Evolutionary conservation across 2,888 invertebrate species (phyloP).

Genomic region (Argyresthia albistria): DNA sequence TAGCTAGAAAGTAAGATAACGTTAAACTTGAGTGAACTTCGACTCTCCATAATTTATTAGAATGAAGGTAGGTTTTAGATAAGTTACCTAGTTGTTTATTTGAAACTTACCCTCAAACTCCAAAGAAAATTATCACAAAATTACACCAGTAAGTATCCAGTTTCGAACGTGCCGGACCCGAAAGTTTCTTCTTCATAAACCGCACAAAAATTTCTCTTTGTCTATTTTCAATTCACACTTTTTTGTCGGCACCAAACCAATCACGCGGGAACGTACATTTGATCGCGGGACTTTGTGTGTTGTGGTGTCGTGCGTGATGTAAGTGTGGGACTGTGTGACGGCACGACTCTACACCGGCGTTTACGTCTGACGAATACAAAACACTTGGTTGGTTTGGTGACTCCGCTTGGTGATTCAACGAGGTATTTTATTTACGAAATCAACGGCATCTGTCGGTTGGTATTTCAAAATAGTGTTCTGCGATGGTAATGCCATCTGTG

Average conservation of each 20-base stretch:
- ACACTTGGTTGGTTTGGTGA: neutral
- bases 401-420: neutral
- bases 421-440: neutral
- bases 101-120: conserved; percentile 25
- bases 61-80: neutral
- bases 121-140: conserved; percentile 21
- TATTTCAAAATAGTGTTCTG: conserved; percentile 4
- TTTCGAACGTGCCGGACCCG: conserved; percentile 21
- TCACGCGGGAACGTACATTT: conserved; percentile 46
- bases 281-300: conserved; percentile 50
- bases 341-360: conserved; percentile 40
- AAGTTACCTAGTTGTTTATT: neutral
- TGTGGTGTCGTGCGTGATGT: conserved; percentile 26
- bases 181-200: conserved; percentile 37
- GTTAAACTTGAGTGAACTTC: too few species aligned
- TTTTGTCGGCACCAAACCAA: conserved; percentile 39
- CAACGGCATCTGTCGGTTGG: conserved; percentile 25
- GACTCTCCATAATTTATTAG: too few species aligned
- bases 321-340: conserved; percentile 34
- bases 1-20: too few species aligned
- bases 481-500: conserved; percentile 16
- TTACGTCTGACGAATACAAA: conserved; percentile 62
- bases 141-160: conserved; percentile 24
- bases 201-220: conserved; percentile 40
- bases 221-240: conserved; percentile 44